Percentiles rank a stretch among this genome's conserved stretches.
These are phyloP conservation scores for Semibalanus balanoides DNA, from an alignment of 1,140 invertebrate species.

Conservation along the genomic window DNA sequence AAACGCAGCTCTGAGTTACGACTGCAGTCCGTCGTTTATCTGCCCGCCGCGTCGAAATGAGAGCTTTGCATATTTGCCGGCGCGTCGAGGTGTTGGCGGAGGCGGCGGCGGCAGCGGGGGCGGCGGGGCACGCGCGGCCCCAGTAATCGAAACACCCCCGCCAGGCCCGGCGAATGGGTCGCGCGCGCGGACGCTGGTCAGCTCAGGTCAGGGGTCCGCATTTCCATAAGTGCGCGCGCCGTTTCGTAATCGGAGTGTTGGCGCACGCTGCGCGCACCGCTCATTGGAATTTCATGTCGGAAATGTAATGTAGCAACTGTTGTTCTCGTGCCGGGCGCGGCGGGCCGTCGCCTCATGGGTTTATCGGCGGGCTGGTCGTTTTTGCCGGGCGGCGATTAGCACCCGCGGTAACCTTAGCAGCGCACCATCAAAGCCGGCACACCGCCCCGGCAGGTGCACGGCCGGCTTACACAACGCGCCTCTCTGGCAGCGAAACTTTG, in stretches of 20 bases:
- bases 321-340: background rate
- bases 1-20: background rate
- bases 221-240: background rate
- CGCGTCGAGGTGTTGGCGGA: background rate
- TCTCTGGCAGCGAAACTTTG: background rate
- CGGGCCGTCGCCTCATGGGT: background rate
- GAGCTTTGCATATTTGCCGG: background rate
- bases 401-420: background rate
- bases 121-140: too few relatives aligned
- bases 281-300: background rate
- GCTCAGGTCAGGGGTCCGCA: background rate
- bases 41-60: background rate
- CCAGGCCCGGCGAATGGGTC: background rate
- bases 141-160: background rate
- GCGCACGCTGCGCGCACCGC: background rate
- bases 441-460: background rate
- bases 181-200: background rate
- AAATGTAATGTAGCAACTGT: conserved; percentile 1
- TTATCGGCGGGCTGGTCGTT: background rate
- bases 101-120: too few relatives aligned
- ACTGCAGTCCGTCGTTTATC: background rate
- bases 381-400: background rate
- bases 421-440: background rate
- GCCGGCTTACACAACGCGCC: background rate
- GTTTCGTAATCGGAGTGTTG: background rate